A percentile compares a stretch with the other conserved stretches of the same genome.
These are phyloP conservation scores for Enteromius unitaeniatus DNA, from an alignment of 2,797 vertebrate genomes.

Conservation along the genomic window DNA sequence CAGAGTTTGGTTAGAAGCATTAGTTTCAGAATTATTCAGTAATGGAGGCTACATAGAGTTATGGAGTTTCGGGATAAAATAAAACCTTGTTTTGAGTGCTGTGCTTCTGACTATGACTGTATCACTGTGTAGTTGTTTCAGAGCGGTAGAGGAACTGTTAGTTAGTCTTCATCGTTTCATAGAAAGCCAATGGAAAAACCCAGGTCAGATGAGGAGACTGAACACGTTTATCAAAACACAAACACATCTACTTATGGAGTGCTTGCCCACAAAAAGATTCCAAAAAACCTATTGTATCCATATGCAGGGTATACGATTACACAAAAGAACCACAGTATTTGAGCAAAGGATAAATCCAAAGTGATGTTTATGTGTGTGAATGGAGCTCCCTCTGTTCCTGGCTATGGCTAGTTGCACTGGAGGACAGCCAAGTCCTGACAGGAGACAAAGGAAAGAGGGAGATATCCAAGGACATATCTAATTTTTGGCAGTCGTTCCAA, in stretches of 20 bases:
- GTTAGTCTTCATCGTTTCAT: conserved; percentile 22
- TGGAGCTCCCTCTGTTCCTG: conserved; percentile 62
- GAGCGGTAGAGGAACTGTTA: conserved; percentile 8
- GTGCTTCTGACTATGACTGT: not conserved
- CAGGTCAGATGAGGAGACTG: conserved; percentile 33
- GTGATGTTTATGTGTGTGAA: conserved; percentile 62
- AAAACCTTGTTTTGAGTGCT: not conserved
- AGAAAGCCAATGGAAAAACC: conserved; percentile 32
- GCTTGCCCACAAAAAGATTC: conserved; percentile 22
- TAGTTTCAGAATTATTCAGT: not conserved
- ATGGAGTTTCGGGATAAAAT: not conserved
- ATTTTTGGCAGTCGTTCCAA: conserved; percentile 81
- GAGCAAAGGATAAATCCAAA: conserved; percentile 59
- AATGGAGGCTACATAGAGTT: not conserved
- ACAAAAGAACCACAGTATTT: conserved; percentile 55
- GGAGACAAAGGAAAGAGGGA: conserved; percentile 66
- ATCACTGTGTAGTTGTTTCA: conserved; percentile 3
- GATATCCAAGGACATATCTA: conserved; percentile 83
- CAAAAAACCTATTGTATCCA: conserved; percentile 39
- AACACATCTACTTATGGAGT: conserved; percentile 22
- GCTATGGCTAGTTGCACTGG: conserved; percentile 62
- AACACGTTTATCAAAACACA: conserved; percentile 24
- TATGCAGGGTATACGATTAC: conserved; percentile 48
- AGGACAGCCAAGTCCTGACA: conserved; percentile 64
- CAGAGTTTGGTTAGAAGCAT: not conserved